These are phyloP conservation scores for Melierax canorus DNA, from an alignment of 2,113 vertebrate genomes.

Conservation along the genomic window DNA sequence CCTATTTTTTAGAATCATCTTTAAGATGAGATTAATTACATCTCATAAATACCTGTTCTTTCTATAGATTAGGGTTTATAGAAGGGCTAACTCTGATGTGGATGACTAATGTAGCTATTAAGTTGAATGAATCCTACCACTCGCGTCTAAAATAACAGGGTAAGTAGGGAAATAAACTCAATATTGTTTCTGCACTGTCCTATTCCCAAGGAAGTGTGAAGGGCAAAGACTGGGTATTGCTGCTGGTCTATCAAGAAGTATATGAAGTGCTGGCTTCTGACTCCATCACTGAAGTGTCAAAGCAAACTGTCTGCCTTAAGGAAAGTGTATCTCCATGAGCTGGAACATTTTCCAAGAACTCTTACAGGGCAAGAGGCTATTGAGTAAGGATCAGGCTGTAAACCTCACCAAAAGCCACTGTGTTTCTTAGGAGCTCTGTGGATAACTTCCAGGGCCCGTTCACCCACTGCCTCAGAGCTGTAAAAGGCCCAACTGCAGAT, in stretches of 20 bases:
- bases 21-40: not conserved
- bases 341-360: not conserved
- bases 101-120: not conserved
- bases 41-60: not conserved
- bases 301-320: not conserved
- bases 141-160: not conserved
- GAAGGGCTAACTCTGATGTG: not conserved
- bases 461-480: not conserved
- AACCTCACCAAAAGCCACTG: not conserved
- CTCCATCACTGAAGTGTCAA: not conserved
- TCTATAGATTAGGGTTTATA: not conserved
- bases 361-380: not conserved
- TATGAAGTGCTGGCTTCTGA: not conserved
- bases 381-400: not conserved
- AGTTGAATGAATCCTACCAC: not conserved
- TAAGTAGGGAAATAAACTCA: not conserved
- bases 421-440: not conserved
- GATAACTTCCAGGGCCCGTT: not conserved
- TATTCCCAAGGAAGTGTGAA: not conserved
- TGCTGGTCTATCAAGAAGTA: not conserved
- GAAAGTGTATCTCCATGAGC: not conserved
- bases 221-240: not conserved
- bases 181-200: not conserved
- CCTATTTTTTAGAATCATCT: not conserved
- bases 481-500: not conserved